A percentile compares a stretch with the other conserved stretches of the same genome.
These are phyloP conservation scores for Malurus splendens DNA, from an alignment of 2,797 vertebrate species.

Conservation along the genomic window DNA sequence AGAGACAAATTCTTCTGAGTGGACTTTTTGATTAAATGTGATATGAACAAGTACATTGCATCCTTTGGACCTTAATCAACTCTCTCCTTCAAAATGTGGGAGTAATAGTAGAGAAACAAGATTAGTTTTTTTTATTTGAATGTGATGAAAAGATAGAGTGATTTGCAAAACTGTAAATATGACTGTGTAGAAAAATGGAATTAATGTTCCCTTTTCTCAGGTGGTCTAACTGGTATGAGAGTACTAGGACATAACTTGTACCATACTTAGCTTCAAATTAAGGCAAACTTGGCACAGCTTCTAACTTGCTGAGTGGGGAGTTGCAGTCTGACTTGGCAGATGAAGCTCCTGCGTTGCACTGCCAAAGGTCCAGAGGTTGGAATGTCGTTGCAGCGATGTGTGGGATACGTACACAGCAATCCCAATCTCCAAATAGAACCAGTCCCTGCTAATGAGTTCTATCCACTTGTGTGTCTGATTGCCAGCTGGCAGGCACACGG, in stretches of 20 bases:
- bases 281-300: background rate
- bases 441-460: background rate
- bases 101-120: background rate
- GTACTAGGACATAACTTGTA: background rate
- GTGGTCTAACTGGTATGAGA: background rate
- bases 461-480: background rate
- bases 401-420: background rate
- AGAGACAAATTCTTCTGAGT: background rate
- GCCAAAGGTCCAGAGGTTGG: background rate
- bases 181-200: background rate
- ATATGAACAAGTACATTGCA: background rate
- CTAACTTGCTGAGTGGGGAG: background rate
- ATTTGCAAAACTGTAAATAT: background rate
- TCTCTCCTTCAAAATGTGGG: background rate
- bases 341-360: background rate
- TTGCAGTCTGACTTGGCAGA: background rate
- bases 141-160: background rate
- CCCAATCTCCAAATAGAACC: background rate
- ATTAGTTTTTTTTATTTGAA: background rate
- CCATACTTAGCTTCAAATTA: background rate
- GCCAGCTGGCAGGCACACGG: background rate
- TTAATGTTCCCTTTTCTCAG: background rate
- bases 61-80: background rate
- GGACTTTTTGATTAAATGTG: background rate
- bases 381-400: background rate